Conservation (phyloP, 2,888 invertebrate genomes). For the Drosophila cognata region DNA sequence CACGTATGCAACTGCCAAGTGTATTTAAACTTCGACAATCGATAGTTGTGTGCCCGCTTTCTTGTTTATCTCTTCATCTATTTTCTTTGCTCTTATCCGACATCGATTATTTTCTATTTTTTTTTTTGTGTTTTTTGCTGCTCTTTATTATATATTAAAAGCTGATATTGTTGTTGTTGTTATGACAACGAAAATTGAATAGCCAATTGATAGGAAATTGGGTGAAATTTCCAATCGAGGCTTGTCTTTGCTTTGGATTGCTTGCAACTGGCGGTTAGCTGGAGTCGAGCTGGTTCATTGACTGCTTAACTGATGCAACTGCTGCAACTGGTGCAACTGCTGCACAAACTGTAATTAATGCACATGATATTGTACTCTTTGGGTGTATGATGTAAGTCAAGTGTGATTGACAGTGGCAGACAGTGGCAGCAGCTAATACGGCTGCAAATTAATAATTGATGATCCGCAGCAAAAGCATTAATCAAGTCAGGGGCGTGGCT, state of each 20-base stretch:
- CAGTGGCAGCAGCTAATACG: slow-evolving; percentile 40
- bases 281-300: slow-evolving; percentile 59
- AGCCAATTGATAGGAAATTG: slow-evolving; percentile 73
- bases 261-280: slow-evolving; percentile 15
- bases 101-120: slow-evolving; percentile 24
- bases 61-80: slow-evolving; percentile 4
- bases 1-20: neutral
- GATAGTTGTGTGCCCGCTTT: neutral
- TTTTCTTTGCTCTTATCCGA: slow-evolving; percentile 20
- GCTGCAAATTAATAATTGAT: slow-evolving; percentile 68
- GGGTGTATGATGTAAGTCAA: slow-evolving; percentile 63
- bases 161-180: slow-evolving; percentile 60
- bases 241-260: slow-evolving; percentile 5
- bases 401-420: slow-evolving; percentile 49
- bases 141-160: slow-evolving; percentile 60
- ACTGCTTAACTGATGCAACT: slow-evolving; percentile 72
- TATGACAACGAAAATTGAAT: slow-evolving; percentile 64
- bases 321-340: slow-evolving; percentile 65
- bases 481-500: slow-evolving; percentile 65
- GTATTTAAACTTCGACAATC: slow-evolving; percentile 9
- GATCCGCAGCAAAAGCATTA: slow-evolving; percentile 57
- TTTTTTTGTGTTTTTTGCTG: slow-evolving; percentile 14
- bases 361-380: slow-evolving; percentile 60
- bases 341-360: slow-evolving; percentile 64
- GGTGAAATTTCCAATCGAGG: slow-evolving; percentile 58